Evolutionary conservation across 2,797 vertebrate genomes (phyloP).

Genomic region (Pantherophis vulpinus): DNA sequence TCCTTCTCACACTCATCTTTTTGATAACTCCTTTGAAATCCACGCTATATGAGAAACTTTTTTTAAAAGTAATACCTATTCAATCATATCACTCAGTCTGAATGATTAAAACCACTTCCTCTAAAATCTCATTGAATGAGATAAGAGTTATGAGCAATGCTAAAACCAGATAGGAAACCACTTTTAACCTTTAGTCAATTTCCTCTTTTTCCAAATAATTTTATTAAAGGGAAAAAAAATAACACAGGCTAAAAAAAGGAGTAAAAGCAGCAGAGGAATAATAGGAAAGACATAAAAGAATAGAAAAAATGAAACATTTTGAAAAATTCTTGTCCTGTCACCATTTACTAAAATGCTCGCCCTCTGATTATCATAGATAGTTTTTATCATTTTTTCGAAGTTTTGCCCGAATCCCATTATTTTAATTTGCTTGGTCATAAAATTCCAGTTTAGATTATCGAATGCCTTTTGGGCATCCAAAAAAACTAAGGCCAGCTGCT

Average conservation of each 20-base stretch:
- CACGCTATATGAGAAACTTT: not conserved
- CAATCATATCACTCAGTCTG: not conserved
- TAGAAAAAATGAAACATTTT: not conserved
- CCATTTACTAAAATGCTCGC: too few species aligned
- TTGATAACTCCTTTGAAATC: not conserved
- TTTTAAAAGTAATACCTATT: not conserved
- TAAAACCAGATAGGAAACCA: not conserved
- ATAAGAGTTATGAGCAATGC: not conserved
- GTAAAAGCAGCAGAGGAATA: not conserved
- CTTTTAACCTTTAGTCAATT: not conserved
- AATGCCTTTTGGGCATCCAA: too few species aligned
- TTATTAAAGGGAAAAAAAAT: not conserved
- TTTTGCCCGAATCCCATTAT: too few species aligned
- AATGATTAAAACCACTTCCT: not conserved
- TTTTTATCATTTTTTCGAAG: too few species aligned
- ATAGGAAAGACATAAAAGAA: not conserved
- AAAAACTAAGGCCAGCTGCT: too few species aligned
- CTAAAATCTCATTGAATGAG: not conserved
- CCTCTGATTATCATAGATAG: too few species aligned
- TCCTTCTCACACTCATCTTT: not conserved
- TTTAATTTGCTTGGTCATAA: too few species aligned
- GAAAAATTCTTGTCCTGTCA: too few species aligned
- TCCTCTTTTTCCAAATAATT: not conserved
- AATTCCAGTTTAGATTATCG: too few species aligned
- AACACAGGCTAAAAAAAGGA: not conserved